phyloP scores from a whole-genome alignment of 1,140 invertebrate genomes.

The Tribolium castaneum region DNA sequence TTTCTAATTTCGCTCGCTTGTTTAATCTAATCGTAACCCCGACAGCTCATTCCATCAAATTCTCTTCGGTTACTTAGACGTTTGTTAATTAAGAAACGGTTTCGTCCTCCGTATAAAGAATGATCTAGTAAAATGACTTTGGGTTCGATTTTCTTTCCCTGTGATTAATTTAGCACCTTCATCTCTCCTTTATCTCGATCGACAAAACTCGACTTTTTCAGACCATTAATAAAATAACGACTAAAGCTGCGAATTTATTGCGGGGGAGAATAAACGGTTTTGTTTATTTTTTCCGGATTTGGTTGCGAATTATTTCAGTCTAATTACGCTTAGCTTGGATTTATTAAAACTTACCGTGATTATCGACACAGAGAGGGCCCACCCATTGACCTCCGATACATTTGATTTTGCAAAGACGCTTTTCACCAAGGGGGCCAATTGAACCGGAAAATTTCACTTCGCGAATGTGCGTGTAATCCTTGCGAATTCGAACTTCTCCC shows the following conservation, averaged over 20 bases:
- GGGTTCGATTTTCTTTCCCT: neutral
- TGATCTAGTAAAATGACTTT: conserved; percentile 2
- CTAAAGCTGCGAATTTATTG: conserved; percentile 3
- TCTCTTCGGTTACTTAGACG: conserved; percentile 26
- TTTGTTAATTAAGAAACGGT: conserved; percentile 24
- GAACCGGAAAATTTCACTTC: conserved; percentile 77
- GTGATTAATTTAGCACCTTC: conserved; percentile 24
- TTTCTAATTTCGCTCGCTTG: conserved; percentile 22
- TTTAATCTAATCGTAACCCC: conserved; percentile 21
- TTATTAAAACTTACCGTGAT: conserved; percentile 62
- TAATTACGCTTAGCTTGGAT: conserved; percentile 3
- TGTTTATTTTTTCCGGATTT: conserved; percentile 13
- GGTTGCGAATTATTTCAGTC: neutral
- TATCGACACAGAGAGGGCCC: conserved; percentile 74
- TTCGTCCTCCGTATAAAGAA: neutral
- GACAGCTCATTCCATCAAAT: conserved; percentile 22
- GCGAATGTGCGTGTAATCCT: conserved; percentile 62
- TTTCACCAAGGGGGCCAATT: conserved; percentile 74
- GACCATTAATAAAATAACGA: conserved; percentile 10
- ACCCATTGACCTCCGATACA: conserved; percentile 85
- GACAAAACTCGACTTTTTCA: neutral
- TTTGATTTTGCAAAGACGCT: conserved; percentile 82
- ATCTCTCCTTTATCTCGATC: conserved; percentile 1
- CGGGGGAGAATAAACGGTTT: neutral
- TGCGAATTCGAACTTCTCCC: conserved; percentile 56